Evolutionary conservation across 2,888 invertebrate species (phyloP), one percentile per base, ranked within the genome.

Genomic region (Drosophila birchii): DNA sequence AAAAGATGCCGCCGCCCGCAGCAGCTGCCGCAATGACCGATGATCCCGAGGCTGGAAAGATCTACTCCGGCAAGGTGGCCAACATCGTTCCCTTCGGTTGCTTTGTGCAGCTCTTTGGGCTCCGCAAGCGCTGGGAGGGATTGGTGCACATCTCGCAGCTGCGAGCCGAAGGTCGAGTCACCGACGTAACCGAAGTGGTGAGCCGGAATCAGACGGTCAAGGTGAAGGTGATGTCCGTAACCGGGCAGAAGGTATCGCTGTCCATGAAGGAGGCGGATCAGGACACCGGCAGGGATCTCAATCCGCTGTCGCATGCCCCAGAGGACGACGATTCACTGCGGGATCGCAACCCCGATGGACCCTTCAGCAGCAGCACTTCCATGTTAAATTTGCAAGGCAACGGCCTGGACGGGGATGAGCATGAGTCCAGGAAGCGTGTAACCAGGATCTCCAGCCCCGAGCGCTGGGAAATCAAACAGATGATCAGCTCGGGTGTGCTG

Each of bases 181-280:
- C 97, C 0, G 96, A 97, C 92, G 99, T 99, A 0, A 95, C 96
- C 0, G 99, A 99, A 93, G 98, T 99, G 7, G 97, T 99, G 0
- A 94, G 95, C 23, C 94, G 97, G 78, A 98, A 98, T 1, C 96
- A 97, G 81, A 96, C 95, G 93, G 98, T 98, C 0, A 96, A 96
- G 93, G 96, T 97, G 0, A 98, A 99, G 94, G 98, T 99, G 1
- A 93, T 98, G 63, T 97, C 97, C 18, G 95, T 98, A 38, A 96
- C 97, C n/a, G 98, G 98, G 0, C 97, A 97, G 90, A 99, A 98
- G 93, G 97, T 97, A 0, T 98, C 99, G 2, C 94, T 99, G 4
- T 98, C 98, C 0, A 98, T 99, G 96, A 99, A 98, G 93, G 99
- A 99, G 93, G 99, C 99, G 0, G 98, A 99, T 91, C 99, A 99